Evolutionary conservation across 30 jellyfish, hydroid and myxozoan genomes (phyloP).

Genomic region (Aurelia sp.): DNA sequence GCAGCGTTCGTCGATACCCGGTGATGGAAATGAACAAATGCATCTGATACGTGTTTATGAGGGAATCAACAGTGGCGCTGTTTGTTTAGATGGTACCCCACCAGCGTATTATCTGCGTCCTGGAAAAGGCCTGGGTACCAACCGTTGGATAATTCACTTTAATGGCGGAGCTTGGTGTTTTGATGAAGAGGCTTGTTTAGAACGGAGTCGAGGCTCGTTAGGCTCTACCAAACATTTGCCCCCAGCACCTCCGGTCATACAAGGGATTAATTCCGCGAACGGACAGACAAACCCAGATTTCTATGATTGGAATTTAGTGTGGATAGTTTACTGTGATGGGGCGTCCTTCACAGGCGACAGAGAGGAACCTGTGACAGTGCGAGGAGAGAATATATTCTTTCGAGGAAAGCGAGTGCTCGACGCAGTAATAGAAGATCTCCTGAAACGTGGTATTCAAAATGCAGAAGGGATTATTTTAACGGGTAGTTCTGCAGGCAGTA

Average conservation of each 20-base stretch:
- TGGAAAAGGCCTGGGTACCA: constrained; percentile 89
- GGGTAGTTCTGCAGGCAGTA: constrained; percentile 99
- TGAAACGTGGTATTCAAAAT: constrained; percentile 77
- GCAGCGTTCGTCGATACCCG: constrained; percentile 65
- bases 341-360: constrained; percentile 99
- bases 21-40: constrained; percentile 62
- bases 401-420: constrained; percentile 95
- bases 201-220: constrained; percentile 95
- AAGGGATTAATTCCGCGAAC: constrained; percentile 96
- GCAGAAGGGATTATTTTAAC: constrained; percentile 97
- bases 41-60: constrained; percentile 83
- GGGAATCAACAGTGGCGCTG: constrained; percentile 93
- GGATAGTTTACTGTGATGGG: constrained; percentile 99
- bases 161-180: constrained; percentile 99
- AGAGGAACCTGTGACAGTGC: constrained; percentile 80
- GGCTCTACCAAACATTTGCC: constrained; percentile 97
- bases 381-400: constrained; percentile 88
- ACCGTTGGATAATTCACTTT: constrained; percentile 95
- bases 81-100: constrained; percentile 98
- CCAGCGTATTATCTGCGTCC: constrained; percentile 99
- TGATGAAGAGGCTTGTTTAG: constrained; percentile 94
- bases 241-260: constrained; percentile 98
- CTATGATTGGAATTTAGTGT: constrained; percentile 98
- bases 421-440: constrained; percentile 85
- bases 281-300: constrained; percentile 95